Evolutionary conservation across 2,113 vertebrate species (phyloP).

Genomic region (Tenebrosternarchus preto): DNA sequence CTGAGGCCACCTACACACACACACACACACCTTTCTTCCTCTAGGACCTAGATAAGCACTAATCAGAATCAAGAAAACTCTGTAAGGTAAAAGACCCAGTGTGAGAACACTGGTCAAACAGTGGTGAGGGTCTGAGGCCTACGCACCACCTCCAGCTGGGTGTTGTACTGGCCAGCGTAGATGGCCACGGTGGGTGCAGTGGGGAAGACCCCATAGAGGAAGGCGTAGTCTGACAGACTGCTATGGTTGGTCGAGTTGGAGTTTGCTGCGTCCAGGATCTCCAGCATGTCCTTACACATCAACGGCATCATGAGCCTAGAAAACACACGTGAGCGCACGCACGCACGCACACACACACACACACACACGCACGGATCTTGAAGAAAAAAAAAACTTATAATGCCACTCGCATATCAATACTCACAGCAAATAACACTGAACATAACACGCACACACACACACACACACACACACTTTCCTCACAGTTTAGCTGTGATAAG

Average conservation of each 20-base stretch:
- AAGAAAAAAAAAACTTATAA: too few relatives aligned
- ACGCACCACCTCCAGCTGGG: slow-evolving; percentile 97
- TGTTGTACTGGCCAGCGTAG: slow-evolving; percentile 93
- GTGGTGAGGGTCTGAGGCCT: too few relatives aligned
- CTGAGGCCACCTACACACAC: slow-evolving; percentile 84
- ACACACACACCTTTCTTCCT: not conserved
- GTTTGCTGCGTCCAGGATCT: slow-evolving; percentile 83
- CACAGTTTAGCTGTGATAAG: slow-evolving; percentile 99
- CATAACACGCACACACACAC: not conserved
- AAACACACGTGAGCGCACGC: not conserved
- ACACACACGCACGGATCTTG: not conserved
- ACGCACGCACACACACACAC: not conserved
- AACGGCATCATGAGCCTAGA: slow-evolving; percentile 91
- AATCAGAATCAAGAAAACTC: too few relatives aligned
- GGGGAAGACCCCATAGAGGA: slow-evolving; percentile 96
- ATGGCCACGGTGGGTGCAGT: slow-evolving; percentile 94
- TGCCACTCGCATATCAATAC: slow-evolving; percentile 24
- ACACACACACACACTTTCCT: slow-evolving; percentile 64
- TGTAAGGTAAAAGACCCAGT: too few relatives aligned
- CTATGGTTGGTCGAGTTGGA: slow-evolving; percentile 83
- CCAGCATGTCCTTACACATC: slow-evolving; percentile 95
- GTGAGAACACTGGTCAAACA: too few relatives aligned
- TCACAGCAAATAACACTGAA: not conserved
- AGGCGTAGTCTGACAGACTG: slow-evolving; percentile 95
- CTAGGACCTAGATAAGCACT: too few relatives aligned